Evolutionary conservation across 2,113 vertebrate genomes (phyloP).

Genomic region (Dolichotis patagonum): DNA sequence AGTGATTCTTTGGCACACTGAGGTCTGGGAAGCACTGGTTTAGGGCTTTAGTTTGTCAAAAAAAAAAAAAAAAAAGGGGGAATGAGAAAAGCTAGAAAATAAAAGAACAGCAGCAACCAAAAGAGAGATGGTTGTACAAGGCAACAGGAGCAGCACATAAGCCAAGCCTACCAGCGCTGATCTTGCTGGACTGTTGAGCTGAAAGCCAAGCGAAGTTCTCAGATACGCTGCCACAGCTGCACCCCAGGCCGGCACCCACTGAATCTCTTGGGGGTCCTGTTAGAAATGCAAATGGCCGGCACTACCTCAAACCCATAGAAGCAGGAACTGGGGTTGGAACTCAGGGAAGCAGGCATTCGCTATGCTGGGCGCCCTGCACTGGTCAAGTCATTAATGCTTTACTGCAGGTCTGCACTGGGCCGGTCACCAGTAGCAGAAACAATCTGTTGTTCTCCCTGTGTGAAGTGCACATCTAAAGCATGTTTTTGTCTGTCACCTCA

Average conservation of each 20-base stretch:
- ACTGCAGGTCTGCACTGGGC: slow-evolving; percentile 4
- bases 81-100: neutral
- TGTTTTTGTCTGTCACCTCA: slow-evolving; percentile 35
- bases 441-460: slow-evolving; percentile 15
- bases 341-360: neutral
- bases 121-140: rapidly evolving
- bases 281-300: neutral
- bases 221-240: too few relatives aligned
- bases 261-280: neutral
- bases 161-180: neutral
- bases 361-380: neutral
- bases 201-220: neutral
- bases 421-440: slow-evolving; percentile 1
- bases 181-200: neutral
- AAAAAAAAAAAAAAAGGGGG: neutral
- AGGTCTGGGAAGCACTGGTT: neutral
- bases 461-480: slow-evolving; percentile 31
- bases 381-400: neutral
- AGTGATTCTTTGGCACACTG: neutral
- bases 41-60: neutral
- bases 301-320: neutral
- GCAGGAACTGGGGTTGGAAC: neutral
- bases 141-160: neutral
- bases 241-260: neutral
- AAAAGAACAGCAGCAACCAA: neutral